phyloP scores from a whole-genome alignment of 2,888 invertebrate species.

The Sialis lutaria region DNA sequence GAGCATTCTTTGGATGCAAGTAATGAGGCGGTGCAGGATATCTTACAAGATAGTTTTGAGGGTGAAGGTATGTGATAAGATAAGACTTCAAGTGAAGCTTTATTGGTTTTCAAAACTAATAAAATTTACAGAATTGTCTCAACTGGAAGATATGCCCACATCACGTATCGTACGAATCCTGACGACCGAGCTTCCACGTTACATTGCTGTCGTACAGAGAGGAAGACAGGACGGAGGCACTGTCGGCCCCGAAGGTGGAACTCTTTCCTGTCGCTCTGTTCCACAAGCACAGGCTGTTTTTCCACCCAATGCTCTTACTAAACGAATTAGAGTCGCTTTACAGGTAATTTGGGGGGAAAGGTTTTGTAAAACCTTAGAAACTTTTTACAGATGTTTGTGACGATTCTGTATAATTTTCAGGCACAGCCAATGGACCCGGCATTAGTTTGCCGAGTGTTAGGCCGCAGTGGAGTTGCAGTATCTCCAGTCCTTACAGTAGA shows the following conservation, averaged over 20 bases:
- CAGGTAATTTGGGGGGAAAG: conserved; percentile 38
- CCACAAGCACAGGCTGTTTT: conserved; percentile 73
- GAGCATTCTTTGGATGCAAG: conserved; percentile 80
- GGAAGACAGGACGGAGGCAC: conserved; percentile 93
- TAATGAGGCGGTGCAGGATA: conserved; percentile 80
- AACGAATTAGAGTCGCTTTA: conserved; percentile 94
- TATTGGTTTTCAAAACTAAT: neutral
- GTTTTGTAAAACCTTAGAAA: no score
- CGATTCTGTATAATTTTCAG: conserved; percentile 23
- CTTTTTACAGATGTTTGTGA: neutral
- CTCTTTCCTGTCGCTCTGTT: conserved; percentile 85
- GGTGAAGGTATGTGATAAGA: conserved; percentile 39
- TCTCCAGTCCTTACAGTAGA: conserved; percentile 98
- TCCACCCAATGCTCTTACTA: conserved; percentile 93
- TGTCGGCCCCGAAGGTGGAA: conserved; percentile 95
- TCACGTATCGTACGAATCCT: conserved; percentile 84
- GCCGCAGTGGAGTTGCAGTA: conserved; percentile 81
- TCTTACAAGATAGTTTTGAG: conserved; percentile 82
- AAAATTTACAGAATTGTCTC: conserved; percentile 42
- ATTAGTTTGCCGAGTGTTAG: conserved; percentile 70
- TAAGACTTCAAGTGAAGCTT: neutral
- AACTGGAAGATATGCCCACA: conserved; percentile 69
- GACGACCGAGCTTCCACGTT: conserved; percentile 95
- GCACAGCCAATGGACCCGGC: conserved; percentile 87
- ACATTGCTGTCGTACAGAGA: conserved; percentile 89